These are phyloP conservation scores for Actinernus sp. DNA, from an alignment of 92 coral and sea anemone species.

Conservation along the genomic window DNA sequence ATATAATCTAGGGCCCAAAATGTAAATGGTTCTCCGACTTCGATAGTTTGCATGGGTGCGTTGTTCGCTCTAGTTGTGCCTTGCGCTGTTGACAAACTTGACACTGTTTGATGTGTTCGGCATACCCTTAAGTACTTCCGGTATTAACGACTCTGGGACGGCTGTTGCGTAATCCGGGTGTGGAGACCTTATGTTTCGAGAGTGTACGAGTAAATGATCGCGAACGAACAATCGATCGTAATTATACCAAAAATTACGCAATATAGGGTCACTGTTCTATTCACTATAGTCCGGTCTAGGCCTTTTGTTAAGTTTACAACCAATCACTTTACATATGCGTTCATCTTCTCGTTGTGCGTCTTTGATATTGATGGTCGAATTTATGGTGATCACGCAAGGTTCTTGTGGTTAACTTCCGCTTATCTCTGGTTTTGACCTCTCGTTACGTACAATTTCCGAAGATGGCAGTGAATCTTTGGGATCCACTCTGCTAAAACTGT, in stretches of 20 bases:
- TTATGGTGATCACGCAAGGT: too few species aligned
- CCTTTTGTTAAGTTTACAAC: too few species aligned
- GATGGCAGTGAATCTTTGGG: too few species aligned
- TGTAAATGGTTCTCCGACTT: constrained; percentile 55
- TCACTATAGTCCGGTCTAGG: too few species aligned
- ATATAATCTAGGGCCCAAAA: constrained; percentile 66
- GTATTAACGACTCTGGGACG: background rate
- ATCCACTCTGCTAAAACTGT: too few species aligned
- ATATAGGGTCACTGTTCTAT: too few species aligned
- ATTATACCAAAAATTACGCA: too few species aligned
- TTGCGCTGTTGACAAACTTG: constrained; percentile 15
- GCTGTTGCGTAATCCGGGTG: background rate
- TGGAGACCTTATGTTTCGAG: background rate
- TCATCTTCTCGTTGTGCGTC: constrained; percentile 26
- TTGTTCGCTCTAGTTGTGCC: constrained; percentile 24
- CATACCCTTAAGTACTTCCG: too few species aligned
- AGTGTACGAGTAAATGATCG: background rate
- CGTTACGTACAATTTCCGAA: too few species aligned
- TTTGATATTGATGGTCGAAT: constrained; percentile 17
- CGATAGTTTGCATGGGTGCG: constrained; percentile 32
- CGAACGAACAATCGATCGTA: background rate
- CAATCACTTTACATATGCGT: background rate
- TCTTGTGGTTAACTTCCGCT: too few species aligned
- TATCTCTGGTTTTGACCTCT: too few species aligned
- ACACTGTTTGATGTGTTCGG: constrained; percentile 19